Conservation (phyloP, 2,888 invertebrate species). For the Pristionchus exspectatus region DNA sequence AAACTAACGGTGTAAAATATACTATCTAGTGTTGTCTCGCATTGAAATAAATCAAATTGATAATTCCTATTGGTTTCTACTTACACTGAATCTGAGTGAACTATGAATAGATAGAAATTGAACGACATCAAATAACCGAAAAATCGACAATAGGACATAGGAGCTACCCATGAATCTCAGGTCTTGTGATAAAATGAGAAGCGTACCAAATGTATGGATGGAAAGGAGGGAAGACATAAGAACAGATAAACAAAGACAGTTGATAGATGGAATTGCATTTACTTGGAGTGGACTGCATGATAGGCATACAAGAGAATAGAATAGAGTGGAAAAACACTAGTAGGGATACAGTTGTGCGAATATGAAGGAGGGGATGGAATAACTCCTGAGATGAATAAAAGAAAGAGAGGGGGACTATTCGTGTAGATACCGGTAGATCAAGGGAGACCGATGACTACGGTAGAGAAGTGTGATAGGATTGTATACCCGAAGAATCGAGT, state of each 20-base stretch:
- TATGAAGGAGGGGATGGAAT: neutral
- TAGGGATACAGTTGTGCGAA: slow-evolving; percentile 56
- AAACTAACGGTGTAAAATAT: slow-evolving; percentile 25
- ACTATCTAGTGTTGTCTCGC: neutral
- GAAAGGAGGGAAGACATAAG: neutral
- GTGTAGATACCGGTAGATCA: slow-evolving; percentile 23
- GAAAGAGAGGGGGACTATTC: neutral
- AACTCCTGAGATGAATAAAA: neutral
- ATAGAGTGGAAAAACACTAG: slow-evolving; percentile 42
- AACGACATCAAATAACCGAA: slow-evolving; percentile 59
- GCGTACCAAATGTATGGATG: neutral
- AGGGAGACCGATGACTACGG: slow-evolving; percentile 24
- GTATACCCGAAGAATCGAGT: neutral
- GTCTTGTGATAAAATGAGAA: slow-evolving; percentile 38
- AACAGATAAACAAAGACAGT: neutral
- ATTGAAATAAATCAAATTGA: slow-evolving; percentile 6
- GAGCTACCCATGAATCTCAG: slow-evolving; percentile 54
- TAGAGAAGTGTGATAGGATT: neutral
- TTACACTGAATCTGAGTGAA: slow-evolving; percentile 15
- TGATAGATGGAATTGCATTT: slow-evolving; percentile 16
- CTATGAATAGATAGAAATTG: neutral
- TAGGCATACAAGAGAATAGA: slow-evolving; percentile 17
- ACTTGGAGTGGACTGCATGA: slow-evolving; percentile 9
- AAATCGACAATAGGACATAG: slow-evolving; percentile 55
- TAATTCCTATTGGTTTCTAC: slow-evolving; percentile 26